phyloP scores from a whole-genome alignment of 2,113 vertebrate genomes.

The Neomonachus schauinslandi region DNA sequence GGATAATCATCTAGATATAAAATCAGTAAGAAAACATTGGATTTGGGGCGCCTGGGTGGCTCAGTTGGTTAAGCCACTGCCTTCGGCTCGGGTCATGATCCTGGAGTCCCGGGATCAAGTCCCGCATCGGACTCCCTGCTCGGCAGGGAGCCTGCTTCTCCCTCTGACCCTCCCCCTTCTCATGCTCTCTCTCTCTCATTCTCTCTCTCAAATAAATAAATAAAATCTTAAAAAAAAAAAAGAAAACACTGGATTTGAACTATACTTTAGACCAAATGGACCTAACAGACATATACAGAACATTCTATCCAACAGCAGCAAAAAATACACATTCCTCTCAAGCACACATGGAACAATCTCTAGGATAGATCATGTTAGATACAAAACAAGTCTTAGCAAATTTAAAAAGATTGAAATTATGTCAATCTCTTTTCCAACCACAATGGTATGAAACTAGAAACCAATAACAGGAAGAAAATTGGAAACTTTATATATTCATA shows the following conservation, averaged over 20 bases:
- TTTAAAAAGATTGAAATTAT: not conserved
- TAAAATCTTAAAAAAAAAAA: not conserved
- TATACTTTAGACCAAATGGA: not conserved
- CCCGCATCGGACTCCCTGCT: too few species aligned
- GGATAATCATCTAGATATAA: not conserved
- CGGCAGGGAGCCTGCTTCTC: too few species aligned
- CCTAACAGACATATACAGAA: not conserved
- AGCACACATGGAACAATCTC: not conserved
- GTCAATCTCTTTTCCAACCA: not conserved
- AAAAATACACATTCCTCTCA: not conserved
- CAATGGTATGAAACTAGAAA: not conserved
- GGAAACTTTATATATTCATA: too few species aligned
- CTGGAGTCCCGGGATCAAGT: too few species aligned
- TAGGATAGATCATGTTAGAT: not conserved
- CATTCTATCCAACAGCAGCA: not conserved
- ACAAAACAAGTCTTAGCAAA: not conserved
- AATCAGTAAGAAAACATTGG: not conserved
- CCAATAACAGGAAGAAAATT: not conserved
- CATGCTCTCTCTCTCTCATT: too few species aligned
- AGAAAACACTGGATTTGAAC: not conserved
- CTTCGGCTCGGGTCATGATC: too few species aligned
- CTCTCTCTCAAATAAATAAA: too few species aligned
- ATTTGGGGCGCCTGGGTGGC: not conserved
- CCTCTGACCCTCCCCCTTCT: too few species aligned
- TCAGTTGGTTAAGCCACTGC: too few species aligned